Evolutionary conservation across 2,888 invertebrate genomes (phyloP).

Genomic region (Cyclophora punctaria): DNA sequence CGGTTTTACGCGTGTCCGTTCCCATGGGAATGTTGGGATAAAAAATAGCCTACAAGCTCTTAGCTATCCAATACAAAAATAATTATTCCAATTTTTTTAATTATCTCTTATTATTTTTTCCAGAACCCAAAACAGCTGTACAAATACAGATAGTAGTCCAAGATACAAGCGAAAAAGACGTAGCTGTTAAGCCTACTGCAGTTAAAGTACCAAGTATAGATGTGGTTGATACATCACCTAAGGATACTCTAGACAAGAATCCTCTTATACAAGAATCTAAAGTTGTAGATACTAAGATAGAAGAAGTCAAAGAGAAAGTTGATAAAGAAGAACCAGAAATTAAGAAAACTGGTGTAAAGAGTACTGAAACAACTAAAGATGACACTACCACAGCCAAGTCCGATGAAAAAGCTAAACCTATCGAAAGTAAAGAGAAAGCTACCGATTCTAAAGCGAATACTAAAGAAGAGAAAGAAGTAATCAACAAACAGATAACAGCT

Average conservation of each 20-base stretch:
- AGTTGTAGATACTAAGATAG: not conserved
- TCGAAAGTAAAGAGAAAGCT: conserved; percentile 4
- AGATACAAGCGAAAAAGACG: conserved; percentile 1
- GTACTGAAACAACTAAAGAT: conserved; percentile 3
- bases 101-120: too few species aligned
- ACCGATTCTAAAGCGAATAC: conserved; percentile 5
- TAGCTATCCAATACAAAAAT: too few species aligned
- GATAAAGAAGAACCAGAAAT: not conserved
- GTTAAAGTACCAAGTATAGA: not conserved
- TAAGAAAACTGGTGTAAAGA: not conserved
- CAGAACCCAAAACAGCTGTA: too few species aligned
- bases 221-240: not conserved
- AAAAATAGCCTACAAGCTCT: too few species aligned
- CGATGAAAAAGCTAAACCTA: not conserved
- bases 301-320: not conserved
- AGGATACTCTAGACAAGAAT: not conserved
- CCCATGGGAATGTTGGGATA: too few species aligned
- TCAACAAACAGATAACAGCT: not conserved
- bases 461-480: conserved; percentile 7
- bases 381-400: conserved; percentile 1
- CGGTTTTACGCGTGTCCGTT: too few species aligned
- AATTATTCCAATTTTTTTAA: too few species aligned
- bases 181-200: not conserved
- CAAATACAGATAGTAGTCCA: too few species aligned
- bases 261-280: not conserved